Evolutionary conservation across 2,113 vertebrate species (phyloP), one percentile per base, ranked within the genome.

Genomic region (Machaerirhynchus nigripectus): DNA sequence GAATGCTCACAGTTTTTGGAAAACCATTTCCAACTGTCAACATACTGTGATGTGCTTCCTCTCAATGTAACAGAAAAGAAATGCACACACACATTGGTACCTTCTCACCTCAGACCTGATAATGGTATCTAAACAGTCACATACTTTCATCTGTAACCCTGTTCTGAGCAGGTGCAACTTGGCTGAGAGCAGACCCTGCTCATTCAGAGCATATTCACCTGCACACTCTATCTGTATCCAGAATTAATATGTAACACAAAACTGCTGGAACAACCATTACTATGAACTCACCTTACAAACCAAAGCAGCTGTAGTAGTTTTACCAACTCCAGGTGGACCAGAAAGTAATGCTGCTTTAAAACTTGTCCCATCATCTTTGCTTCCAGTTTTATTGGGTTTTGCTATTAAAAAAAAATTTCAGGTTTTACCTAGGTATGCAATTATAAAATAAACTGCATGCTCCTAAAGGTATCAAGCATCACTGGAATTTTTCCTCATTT

Each of bases 311-410:
- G 99, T 99, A 64, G 99, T 99, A 27, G 99, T 99, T 98, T 99
- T 99, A 73, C 99, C 99, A 86, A 99, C 98, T 31, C 99, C 99
- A 3, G 99, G 99, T 10, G 99, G 99, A 73, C 99, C 99, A n/a
- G 99, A 99, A 31, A 99, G 98, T 89, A 99, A 95, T 2, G 99
- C 99, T 23, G 99, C 99, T 97, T 99, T 99, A 95, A 97, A 98
- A 84, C 97, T 93, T 46, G 98, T 97, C 15, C 99, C 98, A 56
- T 99, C 98, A 12, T 99, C 99, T 96, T 98, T 99, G 68, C 97
- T 96, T 37, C 98, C 98, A 87, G 97, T 98, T 96, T 99, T 99
- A 73, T 93, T 97, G 63, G 98, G 97, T 89, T 98, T 98, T 28
- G 95, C 98, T 96, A 69, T 15, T n/a, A 21, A 55, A n/a, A 55